These are phyloP conservation scores for Boulengeromyrus knoepffleri DNA, from an alignment of 2,113 vertebrate genomes.

Conservation along the genomic window DNA sequence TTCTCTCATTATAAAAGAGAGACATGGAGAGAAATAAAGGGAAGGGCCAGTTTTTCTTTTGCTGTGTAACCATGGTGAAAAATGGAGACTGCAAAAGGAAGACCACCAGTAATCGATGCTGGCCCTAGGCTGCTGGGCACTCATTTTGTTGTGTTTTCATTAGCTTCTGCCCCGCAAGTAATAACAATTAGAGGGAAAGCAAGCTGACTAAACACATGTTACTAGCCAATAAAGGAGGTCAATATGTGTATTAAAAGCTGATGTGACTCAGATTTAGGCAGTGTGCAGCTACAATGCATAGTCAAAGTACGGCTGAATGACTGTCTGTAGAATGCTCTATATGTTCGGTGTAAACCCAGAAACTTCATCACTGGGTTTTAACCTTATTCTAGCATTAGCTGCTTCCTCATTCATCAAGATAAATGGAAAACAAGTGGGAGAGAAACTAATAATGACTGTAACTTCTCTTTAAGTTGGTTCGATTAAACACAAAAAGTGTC, in stretches of 20 bases:
- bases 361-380: not conserved
- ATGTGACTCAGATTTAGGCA: constrained; percentile 10
- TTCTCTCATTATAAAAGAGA: not conserved
- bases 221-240: constrained; percentile 11
- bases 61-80: constrained; percentile 24
- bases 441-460: not conserved
- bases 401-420: not conserved
- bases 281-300: not conserved
- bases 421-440: not conserved
- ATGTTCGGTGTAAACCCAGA: not conserved
- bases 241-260: constrained; percentile 12
- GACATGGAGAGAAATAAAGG: not conserved
- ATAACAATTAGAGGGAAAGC: constrained; percentile 17
- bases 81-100: constrained; percentile 14
- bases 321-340: not conserved
- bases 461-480: not conserved
- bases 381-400: not conserved
- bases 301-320: too few relatives aligned
- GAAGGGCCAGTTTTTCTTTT: not conserved
- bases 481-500: not conserved
- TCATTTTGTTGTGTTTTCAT: constrained; percentile 27
- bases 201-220: constrained; percentile 25
- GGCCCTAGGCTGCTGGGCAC: constrained; percentile 18
- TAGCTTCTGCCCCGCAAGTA: constrained; percentile 24
- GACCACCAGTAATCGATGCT: constrained; percentile 26